A percentile compares a stretch with the other conserved stretches of the same genome.
These are phyloP conservation scores for Cricetomys ansorgei DNA, from an alignment of 2,113 vertebrate genomes.

Conservation along the genomic window DNA sequence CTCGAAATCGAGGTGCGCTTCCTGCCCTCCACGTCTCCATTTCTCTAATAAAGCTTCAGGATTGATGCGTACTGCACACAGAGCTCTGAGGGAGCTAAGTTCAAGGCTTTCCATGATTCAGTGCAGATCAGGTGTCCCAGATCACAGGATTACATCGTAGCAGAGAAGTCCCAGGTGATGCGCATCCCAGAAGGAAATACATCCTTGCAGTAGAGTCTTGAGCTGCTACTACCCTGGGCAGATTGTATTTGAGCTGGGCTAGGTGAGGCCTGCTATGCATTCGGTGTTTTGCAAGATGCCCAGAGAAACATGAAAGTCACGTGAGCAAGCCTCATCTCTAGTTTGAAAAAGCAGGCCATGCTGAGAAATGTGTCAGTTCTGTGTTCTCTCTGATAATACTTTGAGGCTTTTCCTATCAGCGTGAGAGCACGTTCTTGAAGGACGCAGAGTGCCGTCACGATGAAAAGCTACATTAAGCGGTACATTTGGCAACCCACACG, in stretches of 20 bases:
- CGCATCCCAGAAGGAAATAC: background rate
- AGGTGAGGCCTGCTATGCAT: background rate
- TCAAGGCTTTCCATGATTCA: background rate
- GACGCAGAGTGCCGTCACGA: background rate
- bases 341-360: background rate
- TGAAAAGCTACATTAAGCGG: constrained; percentile 52
- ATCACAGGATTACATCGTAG: background rate
- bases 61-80: background rate
- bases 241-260: background rate
- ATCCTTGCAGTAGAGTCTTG: background rate
- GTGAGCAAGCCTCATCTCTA: background rate
- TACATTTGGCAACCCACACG: background rate
- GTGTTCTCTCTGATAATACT: constrained; percentile 4
- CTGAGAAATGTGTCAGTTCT: background rate
- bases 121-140: background rate
- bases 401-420: constrained; percentile 38
- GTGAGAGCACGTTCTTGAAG: background rate
- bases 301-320: background rate
- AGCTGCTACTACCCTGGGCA: background rate
- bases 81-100: background rate
- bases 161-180: background rate
- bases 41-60: background rate
- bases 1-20: background rate
- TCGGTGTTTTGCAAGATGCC: background rate
- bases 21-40: background rate